Base-by-base conservation (phyloP, 1,140 invertebrate genomes). In the Periplaneta americana region DNA sequence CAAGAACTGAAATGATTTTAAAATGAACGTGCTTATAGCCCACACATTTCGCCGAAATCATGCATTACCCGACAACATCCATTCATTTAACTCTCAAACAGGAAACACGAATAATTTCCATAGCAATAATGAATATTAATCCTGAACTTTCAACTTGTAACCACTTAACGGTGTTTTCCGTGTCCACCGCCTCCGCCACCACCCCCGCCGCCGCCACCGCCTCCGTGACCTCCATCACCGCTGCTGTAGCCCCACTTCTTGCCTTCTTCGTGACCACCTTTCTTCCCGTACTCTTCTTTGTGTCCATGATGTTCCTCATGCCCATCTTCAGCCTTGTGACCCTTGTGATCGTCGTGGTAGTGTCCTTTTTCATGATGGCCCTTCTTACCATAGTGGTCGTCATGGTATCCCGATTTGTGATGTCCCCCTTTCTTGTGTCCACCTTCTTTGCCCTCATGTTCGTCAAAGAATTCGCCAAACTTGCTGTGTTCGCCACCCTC, bases 321-420 rank as follows among this genome's bases (percentile, higher is more conserved):
- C 0, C 92, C 93, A 6, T 86, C 88, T 0, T 88, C 86, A 0
- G 85, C 80, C 79, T 90, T 90, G 82, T 93, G 90, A 34, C 91
- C 91, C 86, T 92, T 90, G 39, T 91, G 86, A 3, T 90, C 88
- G 80, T 91, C 85, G 48, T 89, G 86, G 82, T 92, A 89, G 9
- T 90, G 88, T 8, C 92, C 92, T 82, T 93, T 91, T 57, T 88
- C 85, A 84, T 90, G 87, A 78, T 92, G 87, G 0, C 83, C 89
- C 81, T 90, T 89, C 35, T 93, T 91, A 0, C 92, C 92, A 80
- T 92, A 90, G 10, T 89, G 87, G 36, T 89, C 88, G 10, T 91
- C 87, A n/a, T 91, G 74, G 57, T 84, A 34, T 15, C 78, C 80
- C 10, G 39, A 33, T 18, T 83, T 35, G 66, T 81, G 86, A 35